Evolutionary conservation across 1,140 invertebrate genomes (phyloP).

Genomic region (Lordiphosa mommai): DNA sequence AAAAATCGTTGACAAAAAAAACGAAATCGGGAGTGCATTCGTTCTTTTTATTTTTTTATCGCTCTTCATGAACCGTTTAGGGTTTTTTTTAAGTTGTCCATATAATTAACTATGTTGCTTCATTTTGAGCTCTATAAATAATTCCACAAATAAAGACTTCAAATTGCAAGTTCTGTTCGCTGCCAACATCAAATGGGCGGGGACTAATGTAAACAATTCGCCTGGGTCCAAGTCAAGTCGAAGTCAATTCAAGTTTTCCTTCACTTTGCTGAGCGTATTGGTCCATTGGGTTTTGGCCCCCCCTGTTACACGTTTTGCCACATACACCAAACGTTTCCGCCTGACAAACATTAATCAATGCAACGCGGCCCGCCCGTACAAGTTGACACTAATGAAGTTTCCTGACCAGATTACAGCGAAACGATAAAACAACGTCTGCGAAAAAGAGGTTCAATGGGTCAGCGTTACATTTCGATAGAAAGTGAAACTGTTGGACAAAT

Average conservation of each 20-base stretch:
- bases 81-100: too few species aligned
- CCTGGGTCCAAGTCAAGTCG: neutral
- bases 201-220: constrained; percentile 42
- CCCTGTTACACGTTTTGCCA: constrained; percentile 46
- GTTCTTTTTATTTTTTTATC: too few species aligned
- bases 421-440: constrained; percentile 47
- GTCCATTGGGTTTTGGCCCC: constrained; percentile 35
- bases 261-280: neutral
- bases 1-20: too few species aligned
- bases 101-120: too few species aligned
- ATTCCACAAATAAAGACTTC: constrained; percentile 51
- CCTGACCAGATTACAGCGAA: constrained; percentile 60
- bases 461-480: constrained; percentile 40
- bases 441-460: constrained; percentile 59
- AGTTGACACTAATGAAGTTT: constrained; percentile 76
- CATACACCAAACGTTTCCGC: constrained; percentile 13
- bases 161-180: constrained; percentile 43
- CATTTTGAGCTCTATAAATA: neutral
- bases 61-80: too few species aligned
- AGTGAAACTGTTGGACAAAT: constrained; percentile 69
- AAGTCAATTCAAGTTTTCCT: too few species aligned
- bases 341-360: constrained; percentile 69
- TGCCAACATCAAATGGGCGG: constrained; percentile 62
- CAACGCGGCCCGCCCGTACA: constrained; percentile 16
- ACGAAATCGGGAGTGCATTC: too few species aligned